Percentiles rank a stretch among this genome's conserved stretches.
phyloP scores from a whole-genome alignment of 2,113 vertebrate genomes.

The Promerops cafer region DNA sequence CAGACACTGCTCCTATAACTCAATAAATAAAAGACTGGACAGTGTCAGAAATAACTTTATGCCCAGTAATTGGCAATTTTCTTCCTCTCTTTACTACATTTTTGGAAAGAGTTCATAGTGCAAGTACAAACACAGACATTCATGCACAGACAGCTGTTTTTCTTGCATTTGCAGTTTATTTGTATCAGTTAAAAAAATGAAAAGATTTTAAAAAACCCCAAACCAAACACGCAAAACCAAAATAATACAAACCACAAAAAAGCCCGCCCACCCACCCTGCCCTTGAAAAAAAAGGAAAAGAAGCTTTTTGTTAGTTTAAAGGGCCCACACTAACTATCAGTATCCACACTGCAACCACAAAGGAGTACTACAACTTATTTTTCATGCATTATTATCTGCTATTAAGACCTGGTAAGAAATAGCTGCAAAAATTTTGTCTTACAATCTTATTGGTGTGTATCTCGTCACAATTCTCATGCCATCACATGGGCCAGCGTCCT shows the following conservation, averaged over 20 bases:
- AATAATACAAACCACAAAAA: background rate
- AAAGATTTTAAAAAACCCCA: background rate
- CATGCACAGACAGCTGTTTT: background rate
- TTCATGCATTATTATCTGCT: background rate
- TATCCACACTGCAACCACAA: background rate
- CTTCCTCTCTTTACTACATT: background rate
- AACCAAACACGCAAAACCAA: background rate
- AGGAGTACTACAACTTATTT: background rate
- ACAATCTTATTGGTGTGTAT: background rate
- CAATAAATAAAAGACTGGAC: background rate
- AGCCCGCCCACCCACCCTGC: accelerated
- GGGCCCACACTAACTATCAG: background rate
- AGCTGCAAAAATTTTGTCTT: background rate
- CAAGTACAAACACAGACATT: background rate
- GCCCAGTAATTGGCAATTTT: background rate
- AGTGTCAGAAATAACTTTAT: background rate
- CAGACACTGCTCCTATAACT: background rate
- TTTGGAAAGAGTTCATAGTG: background rate
- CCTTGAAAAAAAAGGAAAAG: background rate
- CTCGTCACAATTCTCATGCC: background rate
- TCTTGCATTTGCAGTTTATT: background rate
- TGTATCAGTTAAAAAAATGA: background rate
- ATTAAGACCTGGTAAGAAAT: background rate
- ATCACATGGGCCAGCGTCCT: background rate
- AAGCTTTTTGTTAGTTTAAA: background rate